phyloP scores from a whole-genome alignment of 2,113 vertebrate genomes.

The Rousettus leschenaultii region DNA sequence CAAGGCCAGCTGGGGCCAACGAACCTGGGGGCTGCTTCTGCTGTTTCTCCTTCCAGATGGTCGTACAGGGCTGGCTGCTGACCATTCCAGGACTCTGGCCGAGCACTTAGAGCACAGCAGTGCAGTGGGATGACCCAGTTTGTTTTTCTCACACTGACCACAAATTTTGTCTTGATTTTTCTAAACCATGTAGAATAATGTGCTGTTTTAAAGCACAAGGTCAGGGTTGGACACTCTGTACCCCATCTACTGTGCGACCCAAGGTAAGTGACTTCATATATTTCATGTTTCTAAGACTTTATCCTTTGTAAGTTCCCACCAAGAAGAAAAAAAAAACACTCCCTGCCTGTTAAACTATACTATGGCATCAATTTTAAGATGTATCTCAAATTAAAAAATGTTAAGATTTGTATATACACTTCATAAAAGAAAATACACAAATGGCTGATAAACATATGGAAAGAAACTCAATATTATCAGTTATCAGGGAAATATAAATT shows the following conservation, averaged over 20 bases:
- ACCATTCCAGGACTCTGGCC: neutral
- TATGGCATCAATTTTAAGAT: neutral
- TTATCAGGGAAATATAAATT: slow-evolving; percentile 5
- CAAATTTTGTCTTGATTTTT: neutral
- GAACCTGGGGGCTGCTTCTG: neutral
- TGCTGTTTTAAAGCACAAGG: neutral
- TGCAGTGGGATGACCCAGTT: neutral
- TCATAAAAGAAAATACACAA: neutral
- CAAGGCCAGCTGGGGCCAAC: neutral
- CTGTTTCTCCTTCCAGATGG: neutral
- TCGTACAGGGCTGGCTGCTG: neutral
- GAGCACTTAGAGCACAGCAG: neutral
- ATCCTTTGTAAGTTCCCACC: neutral
- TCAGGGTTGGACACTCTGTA: neutral
- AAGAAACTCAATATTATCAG: neutral
- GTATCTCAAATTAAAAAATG: neutral
- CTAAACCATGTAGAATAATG: neutral
- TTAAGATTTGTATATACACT: neutral
- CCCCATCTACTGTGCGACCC: neutral
- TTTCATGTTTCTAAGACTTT: neutral
- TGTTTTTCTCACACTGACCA: neutral
- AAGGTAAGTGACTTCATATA: neutral
- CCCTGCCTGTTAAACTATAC: neutral
- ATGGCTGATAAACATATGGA: neutral
- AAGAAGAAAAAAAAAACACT: neutral